phyloP scores from a whole-genome alignment of 2,113 vertebrate genomes.

The Oostethus manadensis region DNA sequence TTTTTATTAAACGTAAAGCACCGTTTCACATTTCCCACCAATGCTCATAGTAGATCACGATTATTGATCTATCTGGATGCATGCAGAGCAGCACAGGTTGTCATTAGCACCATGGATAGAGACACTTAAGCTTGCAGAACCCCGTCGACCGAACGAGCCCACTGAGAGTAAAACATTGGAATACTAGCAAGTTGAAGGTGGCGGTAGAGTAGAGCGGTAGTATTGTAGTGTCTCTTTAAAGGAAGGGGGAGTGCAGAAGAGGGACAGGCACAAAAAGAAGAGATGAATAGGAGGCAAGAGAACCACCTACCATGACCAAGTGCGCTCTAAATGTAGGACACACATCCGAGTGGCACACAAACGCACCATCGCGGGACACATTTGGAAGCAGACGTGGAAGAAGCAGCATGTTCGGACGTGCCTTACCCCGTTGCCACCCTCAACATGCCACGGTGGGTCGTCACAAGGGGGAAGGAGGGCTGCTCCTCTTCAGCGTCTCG shows the following conservation, averaged over 20 bases:
- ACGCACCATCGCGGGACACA: conserved; percentile 41
- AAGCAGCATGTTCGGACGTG: conserved; percentile 62
- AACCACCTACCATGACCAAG: conserved; percentile 69
- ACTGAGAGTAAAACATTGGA: background rate
- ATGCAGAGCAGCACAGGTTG: too few relatives aligned
- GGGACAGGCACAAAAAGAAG: conserved; percentile 40
- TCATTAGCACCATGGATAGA: too few relatives aligned
- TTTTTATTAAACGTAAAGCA: background rate
- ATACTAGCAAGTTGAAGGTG: too few relatives aligned
- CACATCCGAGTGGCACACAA: conserved; percentile 58
- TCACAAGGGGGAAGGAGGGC: conserved; percentile 50
- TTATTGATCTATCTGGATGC: too few relatives aligned
- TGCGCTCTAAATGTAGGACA: conserved; percentile 67
- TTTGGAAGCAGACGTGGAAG: conserved; percentile 10
- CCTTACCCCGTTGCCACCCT: conserved; percentile 40
- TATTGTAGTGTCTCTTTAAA: conserved; percentile 70
- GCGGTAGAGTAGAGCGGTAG: conserved; percentile 24
- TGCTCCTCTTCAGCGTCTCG: conserved; percentile 52
- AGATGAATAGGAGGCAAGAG: conserved; percentile 73
- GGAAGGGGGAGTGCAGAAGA: conserved; percentile 67
- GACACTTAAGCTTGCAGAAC: too few relatives aligned
- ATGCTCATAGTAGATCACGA: background rate
- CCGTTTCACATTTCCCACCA: too few relatives aligned
- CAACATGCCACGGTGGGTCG: conserved; percentile 40
- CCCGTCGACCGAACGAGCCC: too few relatives aligned